These are phyloP conservation scores for Tenrec ecaudatus DNA, from an alignment of 2,113 vertebrate species.

Conservation along the genomic window DNA sequence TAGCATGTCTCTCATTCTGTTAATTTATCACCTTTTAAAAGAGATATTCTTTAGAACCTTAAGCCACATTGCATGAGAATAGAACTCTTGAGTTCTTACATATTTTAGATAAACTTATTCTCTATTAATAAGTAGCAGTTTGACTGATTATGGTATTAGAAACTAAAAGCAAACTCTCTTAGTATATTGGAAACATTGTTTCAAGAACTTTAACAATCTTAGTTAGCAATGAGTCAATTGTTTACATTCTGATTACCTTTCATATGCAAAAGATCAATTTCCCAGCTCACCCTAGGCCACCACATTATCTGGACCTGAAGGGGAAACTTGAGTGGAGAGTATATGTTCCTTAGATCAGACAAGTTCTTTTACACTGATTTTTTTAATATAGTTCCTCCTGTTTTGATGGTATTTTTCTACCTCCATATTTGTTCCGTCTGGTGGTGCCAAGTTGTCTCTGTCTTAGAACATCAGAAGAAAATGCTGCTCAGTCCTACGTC, in stretches of 20 bases:
- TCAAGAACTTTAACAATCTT: background rate
- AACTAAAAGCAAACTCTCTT: background rate
- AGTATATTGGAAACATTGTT: background rate
- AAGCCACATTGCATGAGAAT: background rate
- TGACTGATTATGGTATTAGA: background rate
- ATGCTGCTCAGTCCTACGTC: no score
- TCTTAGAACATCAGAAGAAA: no score
- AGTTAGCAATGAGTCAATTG: background rate
- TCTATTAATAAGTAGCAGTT: no score
- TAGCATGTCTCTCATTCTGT: background rate
- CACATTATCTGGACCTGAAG: background rate
- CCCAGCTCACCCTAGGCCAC: background rate
- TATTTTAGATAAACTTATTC: no score
- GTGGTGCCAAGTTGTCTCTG: no score
- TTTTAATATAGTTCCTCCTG: background rate
- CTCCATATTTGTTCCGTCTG: no score
- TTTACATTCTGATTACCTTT: background rate
- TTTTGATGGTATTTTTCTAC: background rate
- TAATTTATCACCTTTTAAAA: constrained; percentile 2
- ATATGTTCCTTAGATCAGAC: background rate
- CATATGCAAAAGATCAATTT: background rate
- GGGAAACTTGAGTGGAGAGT: background rate
- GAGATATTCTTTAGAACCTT: background rate
- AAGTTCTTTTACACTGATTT: background rate
- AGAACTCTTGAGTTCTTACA: background rate